Conservation (phyloP, 1,140 invertebrate genomes). For the Cotesia vestalis region DNA sequence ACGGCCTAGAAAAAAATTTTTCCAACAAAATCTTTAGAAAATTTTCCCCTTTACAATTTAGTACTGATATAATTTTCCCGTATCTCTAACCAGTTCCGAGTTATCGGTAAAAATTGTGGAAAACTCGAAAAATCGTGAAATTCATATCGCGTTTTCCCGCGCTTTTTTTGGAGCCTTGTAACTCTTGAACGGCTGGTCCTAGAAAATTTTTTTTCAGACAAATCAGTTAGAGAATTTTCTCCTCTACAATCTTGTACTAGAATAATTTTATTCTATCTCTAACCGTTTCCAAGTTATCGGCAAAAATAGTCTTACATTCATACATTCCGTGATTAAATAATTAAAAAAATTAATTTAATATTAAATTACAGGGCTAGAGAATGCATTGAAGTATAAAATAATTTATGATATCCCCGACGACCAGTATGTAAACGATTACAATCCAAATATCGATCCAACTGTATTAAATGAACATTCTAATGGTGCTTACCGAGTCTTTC, state of each 20-base stretch:
- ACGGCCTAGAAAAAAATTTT: too few relatives aligned
- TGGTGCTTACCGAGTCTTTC: constrained; percentile 89
- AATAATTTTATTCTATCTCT: too few relatives aligned
- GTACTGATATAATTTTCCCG: too few relatives aligned
- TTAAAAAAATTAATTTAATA: constrained; percentile 20
- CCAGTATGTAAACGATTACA: constrained; percentile 85
- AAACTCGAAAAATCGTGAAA: not conserved
- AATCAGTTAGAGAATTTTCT: not conserved
- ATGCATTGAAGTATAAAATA: constrained; percentile 75
- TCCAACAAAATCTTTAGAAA: too few relatives aligned
- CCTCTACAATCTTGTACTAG: not conserved
- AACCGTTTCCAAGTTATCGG: too few relatives aligned
- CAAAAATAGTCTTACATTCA: constrained; percentile 1
- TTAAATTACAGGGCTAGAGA: constrained; percentile 67
- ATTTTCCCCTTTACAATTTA: not conserved
- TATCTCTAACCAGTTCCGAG: too few relatives aligned
- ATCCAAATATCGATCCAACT: constrained; percentile 79
- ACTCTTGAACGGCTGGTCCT: too few relatives aligned
- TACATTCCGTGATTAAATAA: constrained; percentile 21
- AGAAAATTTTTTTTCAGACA: too few relatives aligned
- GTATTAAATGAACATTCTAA: constrained; percentile 87
- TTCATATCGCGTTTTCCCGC: too few relatives aligned
- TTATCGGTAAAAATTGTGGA: not conserved
- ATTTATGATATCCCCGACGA: constrained; percentile 69
- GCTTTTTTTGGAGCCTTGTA: too few relatives aligned